phyloP scores from a whole-genome alignment of 2,113 vertebrate genomes.

The Pseudois nayaur region DNA sequence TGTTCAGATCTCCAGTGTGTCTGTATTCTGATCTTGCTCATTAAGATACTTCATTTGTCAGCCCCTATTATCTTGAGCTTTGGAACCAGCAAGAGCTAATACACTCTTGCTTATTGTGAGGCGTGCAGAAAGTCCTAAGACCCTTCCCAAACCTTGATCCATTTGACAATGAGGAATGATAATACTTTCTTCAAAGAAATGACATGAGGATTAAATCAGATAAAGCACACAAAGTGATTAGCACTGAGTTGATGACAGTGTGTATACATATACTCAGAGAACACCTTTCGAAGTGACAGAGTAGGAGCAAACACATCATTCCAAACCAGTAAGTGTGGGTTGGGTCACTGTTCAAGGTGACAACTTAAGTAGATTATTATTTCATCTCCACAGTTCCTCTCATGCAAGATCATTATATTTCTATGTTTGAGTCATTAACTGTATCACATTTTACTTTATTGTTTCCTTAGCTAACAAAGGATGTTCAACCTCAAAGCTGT shows the following conservation, averaged over 20 bases:
- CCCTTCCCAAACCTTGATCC: not conserved
- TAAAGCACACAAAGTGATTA: not conserved
- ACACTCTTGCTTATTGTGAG: not conserved
- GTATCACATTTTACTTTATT: not conserved
- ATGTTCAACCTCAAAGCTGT: not conserved
- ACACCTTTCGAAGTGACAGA: not conserved
- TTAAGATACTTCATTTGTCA: not conserved
- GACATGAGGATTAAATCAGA: not conserved
- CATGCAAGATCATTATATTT: not conserved
- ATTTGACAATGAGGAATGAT: not conserved
- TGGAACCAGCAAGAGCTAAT: not conserved
- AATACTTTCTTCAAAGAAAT: not conserved
- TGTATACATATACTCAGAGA: not conserved
- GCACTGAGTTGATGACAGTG: not conserved
- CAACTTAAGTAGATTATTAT: not conserved
- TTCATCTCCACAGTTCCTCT: conserved; percentile 1
- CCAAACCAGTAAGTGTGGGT: not conserved
- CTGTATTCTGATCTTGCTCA: not conserved
- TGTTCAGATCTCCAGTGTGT: not conserved
- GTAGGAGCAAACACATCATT: not conserved
- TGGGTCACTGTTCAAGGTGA: not conserved
- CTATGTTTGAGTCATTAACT: not conserved
- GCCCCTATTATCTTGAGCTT: not conserved
- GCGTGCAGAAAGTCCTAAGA: not conserved
- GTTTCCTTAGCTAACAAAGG: conserved; percentile 12